Evolutionary conservation across 2,113 vertebrate genomes (phyloP).

Genomic region (Morone chrysops): DNA sequence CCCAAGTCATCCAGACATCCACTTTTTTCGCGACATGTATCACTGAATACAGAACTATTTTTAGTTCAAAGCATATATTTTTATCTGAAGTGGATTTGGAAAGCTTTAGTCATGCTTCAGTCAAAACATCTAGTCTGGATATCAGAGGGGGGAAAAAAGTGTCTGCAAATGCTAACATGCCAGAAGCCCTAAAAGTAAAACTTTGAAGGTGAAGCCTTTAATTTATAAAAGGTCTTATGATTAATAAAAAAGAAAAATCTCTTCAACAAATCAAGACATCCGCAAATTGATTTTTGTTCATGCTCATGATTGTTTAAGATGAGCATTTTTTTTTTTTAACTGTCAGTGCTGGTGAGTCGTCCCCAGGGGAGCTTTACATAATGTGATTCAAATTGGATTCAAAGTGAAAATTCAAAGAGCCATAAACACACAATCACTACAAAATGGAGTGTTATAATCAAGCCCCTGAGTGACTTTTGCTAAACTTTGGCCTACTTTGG

Average conservation of each 20-base stretch:
- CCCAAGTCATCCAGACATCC: background rate
- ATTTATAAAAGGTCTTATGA: slow-evolving; percentile 21
- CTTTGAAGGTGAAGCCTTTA: slow-evolving; percentile 43
- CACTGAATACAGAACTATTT: slow-evolving; percentile 35
- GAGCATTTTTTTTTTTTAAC: slow-evolving; percentile 24
- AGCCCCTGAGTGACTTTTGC: slow-evolving; percentile 62
- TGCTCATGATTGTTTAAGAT: slow-evolving; percentile 54
- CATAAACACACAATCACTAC: slow-evolving; percentile 50
- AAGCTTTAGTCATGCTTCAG: slow-evolving; percentile 44
- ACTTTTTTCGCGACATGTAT: slow-evolving; percentile 14
- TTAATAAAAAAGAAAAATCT: slow-evolving; percentile 10
- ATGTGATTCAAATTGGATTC: slow-evolving; percentile 69
- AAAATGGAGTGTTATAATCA: slow-evolving; percentile 61
- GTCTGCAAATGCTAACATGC: slow-evolving; percentile 38
- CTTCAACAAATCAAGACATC: slow-evolving; percentile 25
- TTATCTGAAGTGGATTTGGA: slow-evolving; percentile 49
- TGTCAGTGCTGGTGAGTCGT: slow-evolving; percentile 30
- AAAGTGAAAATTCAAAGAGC: slow-evolving; percentile 61
- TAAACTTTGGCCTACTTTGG: slow-evolving; percentile 74
- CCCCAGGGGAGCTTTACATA: slow-evolving; percentile 64
- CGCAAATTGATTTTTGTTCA: slow-evolving; percentile 21
- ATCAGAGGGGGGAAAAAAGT: slow-evolving; percentile 5
- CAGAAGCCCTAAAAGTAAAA: slow-evolving; percentile 19
- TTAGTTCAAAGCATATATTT: slow-evolving; percentile 54
- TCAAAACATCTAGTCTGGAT: slow-evolving; percentile 30